phyloP scores from a whole-genome alignment of 2,797 vertebrate genomes.

The Lophius americanus region DNA sequence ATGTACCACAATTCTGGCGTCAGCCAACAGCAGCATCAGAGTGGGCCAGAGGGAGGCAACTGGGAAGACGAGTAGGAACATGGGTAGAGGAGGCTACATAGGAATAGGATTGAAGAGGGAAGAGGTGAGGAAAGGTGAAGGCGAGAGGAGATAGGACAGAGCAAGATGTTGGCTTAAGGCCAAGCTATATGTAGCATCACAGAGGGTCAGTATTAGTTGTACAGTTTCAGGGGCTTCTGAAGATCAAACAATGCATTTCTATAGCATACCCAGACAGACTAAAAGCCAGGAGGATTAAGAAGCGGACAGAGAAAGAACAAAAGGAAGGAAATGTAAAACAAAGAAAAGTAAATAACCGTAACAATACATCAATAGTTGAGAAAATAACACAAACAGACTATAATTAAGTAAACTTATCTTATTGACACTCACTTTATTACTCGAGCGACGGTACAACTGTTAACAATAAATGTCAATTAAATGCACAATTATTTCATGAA shows the following conservation, averaged over 20 bases:
- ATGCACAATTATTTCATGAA: slow-evolving; percentile 57
- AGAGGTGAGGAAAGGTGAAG: slow-evolving; percentile 50
- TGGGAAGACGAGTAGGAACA: slow-evolving; percentile 69
- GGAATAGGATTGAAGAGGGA: slow-evolving; percentile 43
- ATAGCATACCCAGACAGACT: slow-evolving; percentile 34
- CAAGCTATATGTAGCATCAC: slow-evolving; percentile 67
- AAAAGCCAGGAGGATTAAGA: slow-evolving; percentile 32
- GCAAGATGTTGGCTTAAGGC: slow-evolving; percentile 69
- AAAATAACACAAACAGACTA: slow-evolving; percentile 41
- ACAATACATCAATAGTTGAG: not conserved
- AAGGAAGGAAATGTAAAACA: slow-evolving; percentile 10
- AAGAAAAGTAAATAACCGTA: slow-evolving; percentile 79
- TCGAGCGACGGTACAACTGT: slow-evolving; percentile 18
- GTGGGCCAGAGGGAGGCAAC: slow-evolving; percentile 72
- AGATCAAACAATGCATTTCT: slow-evolving; percentile 62
- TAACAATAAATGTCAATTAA: slow-evolving; percentile 44
- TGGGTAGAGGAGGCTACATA: slow-evolving; percentile 44
- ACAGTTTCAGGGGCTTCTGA: slow-evolving; percentile 51
- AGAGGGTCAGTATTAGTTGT: slow-evolving; percentile 58
- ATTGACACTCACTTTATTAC: slow-evolving; percentile 40
- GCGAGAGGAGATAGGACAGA: slow-evolving; percentile 51
- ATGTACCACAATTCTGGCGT: slow-evolving; percentile 82
- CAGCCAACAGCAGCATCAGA: slow-evolving; percentile 69
- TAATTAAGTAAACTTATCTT: slow-evolving; percentile 13
- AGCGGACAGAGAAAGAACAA: not conserved